Evolutionary conservation across 1,140 invertebrate genomes (phyloP).

Genomic region (Heliconius hewitsoni): DNA sequence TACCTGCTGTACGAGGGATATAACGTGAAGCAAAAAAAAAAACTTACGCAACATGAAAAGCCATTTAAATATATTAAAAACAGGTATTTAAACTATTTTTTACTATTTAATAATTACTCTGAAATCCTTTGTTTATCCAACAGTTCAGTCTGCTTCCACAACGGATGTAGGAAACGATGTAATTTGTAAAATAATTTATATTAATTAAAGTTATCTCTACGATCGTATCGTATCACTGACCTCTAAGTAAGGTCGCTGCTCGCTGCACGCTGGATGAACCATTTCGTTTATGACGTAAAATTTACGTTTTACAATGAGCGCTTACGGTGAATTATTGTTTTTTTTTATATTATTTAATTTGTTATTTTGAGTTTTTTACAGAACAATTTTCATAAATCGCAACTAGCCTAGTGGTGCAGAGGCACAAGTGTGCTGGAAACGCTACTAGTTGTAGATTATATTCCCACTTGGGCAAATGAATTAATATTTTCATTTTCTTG

Average conservation of each 20-base stretch:
- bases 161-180: constrained; percentile 16
- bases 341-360: neutral
- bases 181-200: constrained; percentile 13
- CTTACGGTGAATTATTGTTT: neutral
- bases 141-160: neutral
- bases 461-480: no score
- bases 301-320: neutral
- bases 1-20: no score
- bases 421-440: no score
- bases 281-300: neutral
- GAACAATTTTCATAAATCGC: no score
- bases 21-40: no score
- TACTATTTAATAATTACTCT: neutral
- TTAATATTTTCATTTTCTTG: neutral
- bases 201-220: constrained; percentile 17
- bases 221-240: constrained; percentile 2
- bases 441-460: no score
- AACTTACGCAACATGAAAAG: no score
- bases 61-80: neutral
- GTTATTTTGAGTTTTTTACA: no score
- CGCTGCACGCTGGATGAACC: neutral
- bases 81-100: neutral
- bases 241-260: constrained; percentile 2
- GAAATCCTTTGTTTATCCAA: constrained; percentile 10
- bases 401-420: no score